Percentiles rank a stretch among this genome's conserved stretches.
Evolutionary conservation across 2,113 vertebrate species (phyloP).

Genomic region (Oreochromis niloticus): DNA sequence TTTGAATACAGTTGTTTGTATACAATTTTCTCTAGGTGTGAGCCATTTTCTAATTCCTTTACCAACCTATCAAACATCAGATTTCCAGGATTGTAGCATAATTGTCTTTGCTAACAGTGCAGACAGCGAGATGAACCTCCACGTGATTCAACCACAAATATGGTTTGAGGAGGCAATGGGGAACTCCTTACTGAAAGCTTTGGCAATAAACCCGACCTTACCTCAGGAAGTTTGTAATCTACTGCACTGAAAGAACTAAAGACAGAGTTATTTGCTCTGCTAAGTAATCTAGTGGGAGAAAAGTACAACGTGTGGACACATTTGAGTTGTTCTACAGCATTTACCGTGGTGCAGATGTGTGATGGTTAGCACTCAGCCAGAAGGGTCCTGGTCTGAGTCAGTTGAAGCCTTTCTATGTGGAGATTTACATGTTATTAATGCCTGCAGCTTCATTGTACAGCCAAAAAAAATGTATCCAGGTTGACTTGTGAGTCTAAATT

Average conservation of each 20-base stretch:
- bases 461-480: not conserved
- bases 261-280: not conserved
- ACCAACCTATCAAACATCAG: not conserved
- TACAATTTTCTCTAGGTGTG: not conserved
- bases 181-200: not conserved
- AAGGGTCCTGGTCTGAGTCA: not conserved
- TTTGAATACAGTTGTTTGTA: not conserved
- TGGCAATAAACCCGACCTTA: not conserved
- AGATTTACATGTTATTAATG: not conserved
- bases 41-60: not conserved
- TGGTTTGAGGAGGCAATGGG: not conserved
- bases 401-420: not conserved
- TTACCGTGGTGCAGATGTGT: not conserved
- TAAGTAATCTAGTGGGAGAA: not conserved
- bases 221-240: not conserved
- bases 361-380: not conserved
- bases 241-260: not conserved
- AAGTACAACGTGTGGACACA: not conserved
- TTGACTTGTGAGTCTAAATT: not conserved
- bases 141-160: not conserved
- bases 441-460: not conserved
- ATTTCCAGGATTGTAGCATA: not conserved
- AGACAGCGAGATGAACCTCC: not conserved
- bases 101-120: not conserved
- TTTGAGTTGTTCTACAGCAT: not conserved